Percentiles rank a stretch among this genome's conserved stretches.
phyloP scores from a whole-genome alignment of 2,797 vertebrate genomes.

The Denticeps clupeoides region DNA sequence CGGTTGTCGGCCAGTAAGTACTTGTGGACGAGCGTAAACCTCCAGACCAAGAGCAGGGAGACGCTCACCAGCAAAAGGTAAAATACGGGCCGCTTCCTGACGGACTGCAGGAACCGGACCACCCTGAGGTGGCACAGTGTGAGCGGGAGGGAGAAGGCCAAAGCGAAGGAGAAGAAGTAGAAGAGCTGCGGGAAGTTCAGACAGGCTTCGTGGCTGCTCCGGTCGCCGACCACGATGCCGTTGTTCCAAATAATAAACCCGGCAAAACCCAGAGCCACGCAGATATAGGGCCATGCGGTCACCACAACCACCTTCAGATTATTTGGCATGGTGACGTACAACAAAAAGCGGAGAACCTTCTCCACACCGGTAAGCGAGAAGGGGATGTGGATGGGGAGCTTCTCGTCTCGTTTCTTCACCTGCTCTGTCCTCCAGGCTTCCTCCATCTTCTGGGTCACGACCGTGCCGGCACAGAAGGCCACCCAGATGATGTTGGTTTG shows the following conservation, averaged over 20 bases:
- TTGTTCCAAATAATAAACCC: slow-evolving; percentile 70
- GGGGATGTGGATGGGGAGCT: slow-evolving; percentile 46
- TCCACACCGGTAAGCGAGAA: slow-evolving; percentile 52
- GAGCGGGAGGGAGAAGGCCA: slow-evolving; percentile 73
- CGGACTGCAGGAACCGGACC: slow-evolving; percentile 60
- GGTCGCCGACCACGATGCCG: slow-evolving; percentile 86
- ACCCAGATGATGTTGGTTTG: slow-evolving; percentile 94
- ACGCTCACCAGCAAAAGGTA: slow-evolving; percentile 48
- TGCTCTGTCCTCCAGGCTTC: slow-evolving; percentile 75
- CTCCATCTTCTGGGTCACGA: slow-evolving; percentile 70
- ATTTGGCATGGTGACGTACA: slow-evolving; percentile 50
- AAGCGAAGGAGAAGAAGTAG: slow-evolving; percentile 81
- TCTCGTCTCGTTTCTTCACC: slow-evolving; percentile 78
- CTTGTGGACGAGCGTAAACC: slow-evolving; percentile 81
- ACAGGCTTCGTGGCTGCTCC: slow-evolving; percentile 78
- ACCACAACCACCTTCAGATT: slow-evolving; percentile 53
- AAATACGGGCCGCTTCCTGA: slow-evolving; percentile 58
- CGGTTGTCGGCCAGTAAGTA: slow-evolving; percentile 92
- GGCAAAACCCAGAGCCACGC: slow-evolving; percentile 58
- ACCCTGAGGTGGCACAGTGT: slow-evolving; percentile 62
- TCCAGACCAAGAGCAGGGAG: slow-evolving; percentile 74
- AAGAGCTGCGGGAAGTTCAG: slow-evolving; percentile 87
- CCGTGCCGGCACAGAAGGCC: slow-evolving; percentile 78
- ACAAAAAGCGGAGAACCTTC: slow-evolving; percentile 56
- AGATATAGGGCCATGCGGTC: slow-evolving; percentile 73